Evolutionary conservation across 2,113 vertebrate species (phyloP).

Genomic region (Melospiza georgiana): DNA sequence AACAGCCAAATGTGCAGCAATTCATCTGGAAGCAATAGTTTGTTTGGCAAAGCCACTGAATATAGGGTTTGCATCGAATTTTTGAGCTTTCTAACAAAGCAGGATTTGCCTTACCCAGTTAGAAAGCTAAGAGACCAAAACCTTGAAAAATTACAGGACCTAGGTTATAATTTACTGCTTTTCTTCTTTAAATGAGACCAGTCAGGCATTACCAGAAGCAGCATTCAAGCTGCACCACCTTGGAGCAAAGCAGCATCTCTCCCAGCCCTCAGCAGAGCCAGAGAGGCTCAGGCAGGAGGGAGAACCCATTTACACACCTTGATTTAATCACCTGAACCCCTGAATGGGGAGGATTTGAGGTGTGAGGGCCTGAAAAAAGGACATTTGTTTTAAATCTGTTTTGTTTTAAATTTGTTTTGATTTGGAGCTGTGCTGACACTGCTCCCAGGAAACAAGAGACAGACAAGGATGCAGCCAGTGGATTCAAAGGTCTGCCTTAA

Average conservation of each 20-base stretch:
- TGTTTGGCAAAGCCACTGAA: neutral
- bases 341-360: neutral
- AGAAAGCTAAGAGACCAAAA: neutral
- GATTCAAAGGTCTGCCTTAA: neutral
- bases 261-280: neutral
- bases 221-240: neutral
- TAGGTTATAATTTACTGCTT: neutral
- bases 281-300: too few species aligned
- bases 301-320: neutral
- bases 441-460: neutral
- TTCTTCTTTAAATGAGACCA: neutral
- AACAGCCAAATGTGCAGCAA: neutral
- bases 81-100: neutral
- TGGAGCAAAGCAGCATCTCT: neutral
- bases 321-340: neutral
- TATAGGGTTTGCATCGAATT: neutral
- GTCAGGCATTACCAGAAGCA: neutral
- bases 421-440: neutral
- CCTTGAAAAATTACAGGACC: neutral
- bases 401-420: too few species aligned
- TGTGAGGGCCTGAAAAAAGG: neutral
- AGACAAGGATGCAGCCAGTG: rapidly evolving
- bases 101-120: neutral
- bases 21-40: slow-evolving; percentile 6
- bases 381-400: neutral